Conservation (phyloP, 2,888 invertebrate genomes). For the Phlogophora meticulosa region DNA sequence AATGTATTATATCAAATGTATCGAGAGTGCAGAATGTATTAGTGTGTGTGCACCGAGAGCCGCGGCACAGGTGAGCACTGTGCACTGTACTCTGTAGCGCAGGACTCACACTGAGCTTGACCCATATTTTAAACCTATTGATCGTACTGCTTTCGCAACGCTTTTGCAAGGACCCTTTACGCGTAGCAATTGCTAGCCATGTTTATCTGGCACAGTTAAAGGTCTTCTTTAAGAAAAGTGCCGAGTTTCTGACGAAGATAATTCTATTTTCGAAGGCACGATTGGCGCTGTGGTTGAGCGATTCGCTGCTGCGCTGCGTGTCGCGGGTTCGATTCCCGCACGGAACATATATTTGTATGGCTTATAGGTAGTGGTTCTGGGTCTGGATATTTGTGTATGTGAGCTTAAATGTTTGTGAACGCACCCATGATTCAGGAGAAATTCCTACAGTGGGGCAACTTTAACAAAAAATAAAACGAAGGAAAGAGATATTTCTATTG, state of each 20-base stretch:
- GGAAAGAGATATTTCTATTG: slow-evolving; percentile 25
- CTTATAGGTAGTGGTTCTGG: no score
- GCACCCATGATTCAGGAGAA: no score
- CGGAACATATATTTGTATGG: no score
- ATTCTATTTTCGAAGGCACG: no score
- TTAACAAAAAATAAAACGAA: no score
- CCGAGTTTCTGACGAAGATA: slow-evolving; percentile 27
- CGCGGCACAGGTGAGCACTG: slow-evolving; percentile 44
- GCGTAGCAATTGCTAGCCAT: slow-evolving; percentile 59
- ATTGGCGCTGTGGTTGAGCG: no score
- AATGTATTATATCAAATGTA: slow-evolving; percentile 11
- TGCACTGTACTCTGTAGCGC: slow-evolving; percentile 40
- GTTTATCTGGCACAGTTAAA: slow-evolving; percentile 55
- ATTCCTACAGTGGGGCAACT: no score
- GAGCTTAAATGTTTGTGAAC: no score
- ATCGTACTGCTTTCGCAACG: slow-evolving; percentile 68
- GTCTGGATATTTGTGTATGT: no score
- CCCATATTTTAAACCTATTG: slow-evolving; percentile 83
- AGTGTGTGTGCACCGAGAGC: slow-evolving; percentile 29
- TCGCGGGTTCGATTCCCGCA: no score
- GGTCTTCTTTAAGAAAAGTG: slow-evolving; percentile 43
- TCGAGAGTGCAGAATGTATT: slow-evolving; percentile 25
- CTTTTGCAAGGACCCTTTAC: slow-evolving; percentile 60
- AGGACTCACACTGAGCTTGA: slow-evolving; percentile 76
- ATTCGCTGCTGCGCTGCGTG: no score